Percentiles rank a stretch among this genome's conserved stretches.
Conservation (phyloP, 2,113 vertebrate species). For the Shinisaurus crocodilurus region DNA sequence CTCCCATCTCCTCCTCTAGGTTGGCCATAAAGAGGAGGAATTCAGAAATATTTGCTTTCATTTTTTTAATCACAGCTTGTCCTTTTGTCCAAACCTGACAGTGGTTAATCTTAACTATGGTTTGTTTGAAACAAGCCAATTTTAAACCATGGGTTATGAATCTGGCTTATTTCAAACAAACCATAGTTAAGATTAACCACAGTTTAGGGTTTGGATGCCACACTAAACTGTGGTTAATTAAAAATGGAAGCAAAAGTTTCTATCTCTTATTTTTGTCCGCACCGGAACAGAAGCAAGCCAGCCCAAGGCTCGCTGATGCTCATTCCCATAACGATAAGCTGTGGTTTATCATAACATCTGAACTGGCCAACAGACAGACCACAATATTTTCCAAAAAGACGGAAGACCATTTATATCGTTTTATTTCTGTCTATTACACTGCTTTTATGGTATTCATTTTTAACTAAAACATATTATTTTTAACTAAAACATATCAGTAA, state of each 20-base stretch:
- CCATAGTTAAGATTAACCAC: not conserved
- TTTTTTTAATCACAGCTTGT: not conserved
- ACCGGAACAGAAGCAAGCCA: not conserved
- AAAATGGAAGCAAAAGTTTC: not conserved
- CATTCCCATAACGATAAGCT: not conserved
- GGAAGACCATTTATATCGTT: not conserved
- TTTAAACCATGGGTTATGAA: not conserved
- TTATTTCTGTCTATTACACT: conserved; percentile 18
- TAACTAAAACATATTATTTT: not conserved
- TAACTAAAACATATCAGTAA: rapidly evolving
- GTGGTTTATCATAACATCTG: too few relatives aligned
- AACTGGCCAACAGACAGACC: not conserved
- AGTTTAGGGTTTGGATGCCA: not conserved
- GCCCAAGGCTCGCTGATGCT: not conserved
- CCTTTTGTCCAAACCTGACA: not conserved
- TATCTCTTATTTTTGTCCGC: not conserved
- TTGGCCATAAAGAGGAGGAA: not conserved
- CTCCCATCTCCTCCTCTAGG: not conserved
- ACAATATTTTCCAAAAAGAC: not conserved
- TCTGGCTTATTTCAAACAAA: not conserved
- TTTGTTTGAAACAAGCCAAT: not conserved
- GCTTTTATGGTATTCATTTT: not conserved
- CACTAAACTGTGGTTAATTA: not conserved
- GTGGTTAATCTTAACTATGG: not conserved
- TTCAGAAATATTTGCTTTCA: not conserved